Evolutionary conservation across 2,888 invertebrate genomes (phyloP).

Genomic region (Phyllotreta striolata): DNA sequence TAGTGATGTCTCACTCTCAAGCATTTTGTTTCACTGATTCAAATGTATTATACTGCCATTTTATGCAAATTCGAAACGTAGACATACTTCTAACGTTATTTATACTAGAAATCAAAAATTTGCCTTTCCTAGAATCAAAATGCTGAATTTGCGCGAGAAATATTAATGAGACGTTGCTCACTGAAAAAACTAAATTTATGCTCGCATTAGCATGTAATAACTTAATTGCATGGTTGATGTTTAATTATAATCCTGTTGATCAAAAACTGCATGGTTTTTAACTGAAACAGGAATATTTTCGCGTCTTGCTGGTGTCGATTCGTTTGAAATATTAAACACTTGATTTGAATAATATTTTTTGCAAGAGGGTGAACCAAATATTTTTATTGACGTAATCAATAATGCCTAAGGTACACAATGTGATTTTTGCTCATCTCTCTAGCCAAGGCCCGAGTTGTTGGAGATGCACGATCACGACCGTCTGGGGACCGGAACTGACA

Average conservation of each 20-base stretch:
- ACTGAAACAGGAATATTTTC: too few species aligned
- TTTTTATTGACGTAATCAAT: constrained; percentile 17
- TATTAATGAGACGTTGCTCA: not conserved
- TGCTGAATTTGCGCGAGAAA: constrained; percentile 10
- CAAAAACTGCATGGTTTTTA: too few species aligned
- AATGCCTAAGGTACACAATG: constrained; percentile 25
- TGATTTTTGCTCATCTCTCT: constrained; percentile 26
- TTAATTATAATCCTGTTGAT: too few species aligned
- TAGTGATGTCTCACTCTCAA: constrained; percentile 35
- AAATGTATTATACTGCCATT: constrained; percentile 30
- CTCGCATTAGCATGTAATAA: too few species aligned
- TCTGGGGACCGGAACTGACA: constrained; percentile 57
- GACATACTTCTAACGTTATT: constrained; percentile 21
- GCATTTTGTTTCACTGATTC: constrained; percentile 30
- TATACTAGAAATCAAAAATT: constrained; percentile 21
- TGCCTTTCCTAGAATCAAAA: constrained; percentile 13
- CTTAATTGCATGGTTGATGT: too few species aligned
- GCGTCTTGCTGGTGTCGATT: too few species aligned
- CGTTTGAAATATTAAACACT: too few species aligned
- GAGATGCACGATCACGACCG: constrained; percentile 59
- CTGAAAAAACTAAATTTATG: too few species aligned
- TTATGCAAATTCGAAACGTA: constrained; percentile 22
- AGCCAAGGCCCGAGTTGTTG: constrained; percentile 45
- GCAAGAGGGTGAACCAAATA: not conserved
- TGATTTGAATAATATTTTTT: too few species aligned